A percentile compares a stretch with the other conserved stretches of the same genome.
Evolutionary conservation across 2,888 invertebrate species (phyloP).

Genomic region (Augochlorella aurata): DNA sequence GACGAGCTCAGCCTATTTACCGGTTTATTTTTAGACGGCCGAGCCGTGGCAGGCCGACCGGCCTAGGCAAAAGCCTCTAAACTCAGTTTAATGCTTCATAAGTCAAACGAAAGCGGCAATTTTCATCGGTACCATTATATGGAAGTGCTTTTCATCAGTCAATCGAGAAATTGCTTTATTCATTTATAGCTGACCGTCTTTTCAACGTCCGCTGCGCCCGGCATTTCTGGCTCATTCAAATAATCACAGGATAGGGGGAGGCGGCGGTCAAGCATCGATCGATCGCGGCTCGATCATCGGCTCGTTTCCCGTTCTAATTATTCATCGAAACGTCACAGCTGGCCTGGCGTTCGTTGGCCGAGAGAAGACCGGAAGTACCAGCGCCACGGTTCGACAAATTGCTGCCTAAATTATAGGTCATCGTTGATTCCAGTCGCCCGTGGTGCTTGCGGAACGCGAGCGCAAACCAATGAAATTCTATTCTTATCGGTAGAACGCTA

Average conservation of each 20-base stretch:
- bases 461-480: not conserved
- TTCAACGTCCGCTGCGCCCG: conserved; percentile 22
- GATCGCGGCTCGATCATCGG: conserved; percentile 6
- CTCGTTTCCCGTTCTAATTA: conserved; percentile 13
- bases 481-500: not conserved
- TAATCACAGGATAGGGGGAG: conserved; percentile 18
- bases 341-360: not conserved
- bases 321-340: conserved; percentile 17
- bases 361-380: conserved; percentile 10
- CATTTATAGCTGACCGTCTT: conserved; percentile 32
- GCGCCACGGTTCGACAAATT: conserved; percentile 3
- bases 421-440: not conserved
- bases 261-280: conserved; percentile 18
- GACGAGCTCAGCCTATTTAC: conserved; percentile 55
- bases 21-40: conserved; percentile 54
- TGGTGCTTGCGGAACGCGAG: not conserved
- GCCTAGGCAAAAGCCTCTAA: conserved; percentile 51
- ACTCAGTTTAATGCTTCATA: conserved; percentile 58
- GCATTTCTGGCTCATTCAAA: conserved; percentile 39
- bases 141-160: conserved; percentile 52
- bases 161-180: conserved; percentile 60
- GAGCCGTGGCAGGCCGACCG: not conserved
- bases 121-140: conserved; percentile 58
- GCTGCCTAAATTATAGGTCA: conserved; percentile 2
- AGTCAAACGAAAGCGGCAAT: conserved; percentile 57